These are phyloP conservation scores for Clitarchus hookeri DNA, from an alignment of 2,888 invertebrate genomes.

Conservation along the genomic window DNA sequence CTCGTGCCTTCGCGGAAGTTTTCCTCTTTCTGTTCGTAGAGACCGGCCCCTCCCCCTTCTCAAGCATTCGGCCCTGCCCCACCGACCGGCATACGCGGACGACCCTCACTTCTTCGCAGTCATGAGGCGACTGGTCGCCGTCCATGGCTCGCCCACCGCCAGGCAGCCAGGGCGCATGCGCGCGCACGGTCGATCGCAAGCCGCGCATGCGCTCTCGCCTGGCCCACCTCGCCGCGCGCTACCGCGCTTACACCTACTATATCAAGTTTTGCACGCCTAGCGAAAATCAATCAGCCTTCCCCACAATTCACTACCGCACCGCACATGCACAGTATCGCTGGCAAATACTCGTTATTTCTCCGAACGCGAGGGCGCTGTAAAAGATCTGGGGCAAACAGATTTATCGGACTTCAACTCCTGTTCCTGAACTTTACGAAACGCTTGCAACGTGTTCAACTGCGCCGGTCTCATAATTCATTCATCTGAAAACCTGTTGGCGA, in stretches of 20 bases:
- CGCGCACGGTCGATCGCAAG: not conserved
- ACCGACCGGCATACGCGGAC: not conserved
- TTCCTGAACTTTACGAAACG: not conserved
- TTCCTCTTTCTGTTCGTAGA: not conserved
- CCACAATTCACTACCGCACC: too few species aligned
- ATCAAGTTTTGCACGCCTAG: too few species aligned
- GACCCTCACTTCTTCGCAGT: not conserved
- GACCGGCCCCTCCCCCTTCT: not conserved
- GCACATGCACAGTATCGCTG: too few species aligned
- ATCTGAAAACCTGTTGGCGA: not conserved
- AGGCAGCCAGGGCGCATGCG: not conserved
- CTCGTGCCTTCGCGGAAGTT: not conserved
- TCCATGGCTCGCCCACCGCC: not conserved
- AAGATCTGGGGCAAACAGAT: too few species aligned
- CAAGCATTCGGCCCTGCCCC: not conserved
- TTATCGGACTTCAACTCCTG: not conserved
- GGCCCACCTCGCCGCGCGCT: not conserved
- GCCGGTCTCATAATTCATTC: constrained; percentile 14
- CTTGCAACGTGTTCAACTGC: not conserved
- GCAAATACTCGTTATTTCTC: too few species aligned
- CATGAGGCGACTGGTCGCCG: constrained; percentile 7
- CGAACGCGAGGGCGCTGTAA: too few species aligned
- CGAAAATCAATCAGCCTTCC: too few species aligned
- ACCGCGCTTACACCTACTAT: not conserved
- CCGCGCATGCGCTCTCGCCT: not conserved